A percentile compares a stretch with the other conserved stretches of the same genome.
Evolutionary conservation across 2,888 invertebrate species (phyloP).

Genomic region (Agonopterix heracliana): DNA sequence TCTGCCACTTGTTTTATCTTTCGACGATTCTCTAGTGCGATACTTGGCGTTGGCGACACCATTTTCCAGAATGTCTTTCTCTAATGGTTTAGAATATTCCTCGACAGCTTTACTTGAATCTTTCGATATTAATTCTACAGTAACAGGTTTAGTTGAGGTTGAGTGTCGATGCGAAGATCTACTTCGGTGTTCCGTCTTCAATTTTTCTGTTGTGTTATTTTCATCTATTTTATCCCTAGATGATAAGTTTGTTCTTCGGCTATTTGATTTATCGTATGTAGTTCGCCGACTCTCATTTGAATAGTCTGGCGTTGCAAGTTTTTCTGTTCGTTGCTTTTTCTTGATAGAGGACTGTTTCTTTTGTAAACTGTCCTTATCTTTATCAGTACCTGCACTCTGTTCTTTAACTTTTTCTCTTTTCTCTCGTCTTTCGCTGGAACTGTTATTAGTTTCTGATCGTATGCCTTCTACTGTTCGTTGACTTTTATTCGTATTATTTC

Average conservation of each 20-base stretch:
- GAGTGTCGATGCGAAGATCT: conserved; percentile 21
- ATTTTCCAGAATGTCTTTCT: background rate
- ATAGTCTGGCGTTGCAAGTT: conserved; percentile 23
- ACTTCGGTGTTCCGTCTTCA: conserved; percentile 2
- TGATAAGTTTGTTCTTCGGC: no score
- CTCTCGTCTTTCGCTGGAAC: background rate
- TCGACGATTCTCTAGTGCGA: conserved; percentile 21
- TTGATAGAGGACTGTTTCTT: conserved; percentile 17
- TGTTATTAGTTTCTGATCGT: conserved; percentile 6
- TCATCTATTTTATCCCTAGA: background rate
- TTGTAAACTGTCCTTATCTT: conserved; percentile 7
- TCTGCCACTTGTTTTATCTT: conserved; percentile 17
- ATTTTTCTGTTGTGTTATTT: background rate
- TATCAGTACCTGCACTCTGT: conserved; percentile 1
- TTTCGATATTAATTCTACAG: background rate
- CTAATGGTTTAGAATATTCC: background rate
- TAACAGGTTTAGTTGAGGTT: background rate
- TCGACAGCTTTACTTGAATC: background rate
- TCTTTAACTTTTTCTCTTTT: conserved; percentile 4
- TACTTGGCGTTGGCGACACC: background rate
- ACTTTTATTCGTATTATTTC: background rate
- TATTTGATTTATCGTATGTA: background rate
- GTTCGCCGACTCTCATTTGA: background rate
- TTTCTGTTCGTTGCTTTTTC: conserved; percentile 22
- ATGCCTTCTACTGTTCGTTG: background rate